Conservation (phyloP, 1,140 invertebrate species). For the Euborellia annulipes region DNA sequence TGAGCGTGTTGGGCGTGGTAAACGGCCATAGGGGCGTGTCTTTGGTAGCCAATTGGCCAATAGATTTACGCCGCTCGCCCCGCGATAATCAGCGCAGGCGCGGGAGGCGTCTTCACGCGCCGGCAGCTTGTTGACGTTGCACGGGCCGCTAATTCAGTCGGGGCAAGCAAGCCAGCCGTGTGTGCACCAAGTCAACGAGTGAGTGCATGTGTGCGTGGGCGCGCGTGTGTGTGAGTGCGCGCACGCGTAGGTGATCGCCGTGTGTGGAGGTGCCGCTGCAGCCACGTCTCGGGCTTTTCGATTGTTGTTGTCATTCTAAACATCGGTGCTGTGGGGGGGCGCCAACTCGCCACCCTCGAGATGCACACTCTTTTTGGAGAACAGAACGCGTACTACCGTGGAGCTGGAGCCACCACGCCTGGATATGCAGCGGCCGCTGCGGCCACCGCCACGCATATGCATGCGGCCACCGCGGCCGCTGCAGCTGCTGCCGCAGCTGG, state of each 20-base stretch:
- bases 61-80: too few relatives aligned
- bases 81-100: too few relatives aligned
- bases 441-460: conserved; percentile 34
- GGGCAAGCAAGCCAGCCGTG: too few relatives aligned
- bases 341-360: conserved; percentile 11
- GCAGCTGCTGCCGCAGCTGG: conserved; percentile 28
- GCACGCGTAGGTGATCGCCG: not conserved
- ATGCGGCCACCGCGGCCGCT: conserved; percentile 24
- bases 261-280: not conserved
- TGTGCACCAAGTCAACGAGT: too few relatives aligned
- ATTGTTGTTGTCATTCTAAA: not conserved
- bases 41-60: too few relatives aligned
- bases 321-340: not conserved
- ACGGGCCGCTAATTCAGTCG: too few relatives aligned
- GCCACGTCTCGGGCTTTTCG: conserved; percentile 7
- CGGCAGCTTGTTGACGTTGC: too few relatives aligned
- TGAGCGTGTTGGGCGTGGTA: too few relatives aligned
- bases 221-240: not conserved
- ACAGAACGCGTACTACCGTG: conserved; percentile 53
- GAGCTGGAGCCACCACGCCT: conserved; percentile 24
- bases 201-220: too few relatives aligned
- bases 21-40: too few relatives aligned
- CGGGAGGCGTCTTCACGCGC: too few relatives aligned
- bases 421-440: conserved; percentile 26
- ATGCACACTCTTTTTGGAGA: conserved; percentile 80